These are phyloP conservation scores for Tor tambroides DNA, from an alignment of 2,113 vertebrate species.

Conservation along the genomic window DNA sequence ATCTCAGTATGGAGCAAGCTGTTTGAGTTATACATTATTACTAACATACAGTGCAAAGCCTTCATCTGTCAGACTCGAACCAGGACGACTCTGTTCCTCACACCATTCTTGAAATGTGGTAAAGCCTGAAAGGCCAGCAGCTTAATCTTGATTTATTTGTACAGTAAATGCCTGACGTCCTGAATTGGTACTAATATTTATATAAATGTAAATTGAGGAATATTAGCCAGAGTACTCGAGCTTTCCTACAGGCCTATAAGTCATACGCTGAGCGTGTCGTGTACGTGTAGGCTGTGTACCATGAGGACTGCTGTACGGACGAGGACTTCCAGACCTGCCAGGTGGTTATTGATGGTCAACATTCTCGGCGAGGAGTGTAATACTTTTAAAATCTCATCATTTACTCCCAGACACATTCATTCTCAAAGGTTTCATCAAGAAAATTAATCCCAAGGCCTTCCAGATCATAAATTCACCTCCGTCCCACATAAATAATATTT, in stretches of 20 bases:
- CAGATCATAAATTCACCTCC: conserved; percentile 55
- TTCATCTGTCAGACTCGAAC: conserved; percentile 44
- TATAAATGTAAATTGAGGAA: conserved; percentile 62
- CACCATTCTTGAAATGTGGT: neutral
- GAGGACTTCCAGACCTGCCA: conserved; percentile 40
- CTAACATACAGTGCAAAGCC: conserved; percentile 51
- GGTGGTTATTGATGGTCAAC: conserved; percentile 60
- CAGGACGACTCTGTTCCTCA: conserved; percentile 24
- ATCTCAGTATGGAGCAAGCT: conserved; percentile 39
- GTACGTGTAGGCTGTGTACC: neutral
- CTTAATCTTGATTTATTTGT: conserved; percentile 55
- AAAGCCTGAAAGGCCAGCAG: neutral
- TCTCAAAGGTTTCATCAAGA: conserved; percentile 57
- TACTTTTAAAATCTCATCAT: conserved; percentile 65
- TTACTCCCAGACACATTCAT: conserved; percentile 54
- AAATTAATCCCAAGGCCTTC: conserved; percentile 60
- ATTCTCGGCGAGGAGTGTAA: conserved; percentile 55
- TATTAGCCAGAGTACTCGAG: conserved; percentile 44
- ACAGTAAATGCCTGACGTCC: conserved; percentile 47
- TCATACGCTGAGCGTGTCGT: conserved; percentile 12
- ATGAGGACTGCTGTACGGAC: neutral
- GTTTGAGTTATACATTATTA: conserved; percentile 57
- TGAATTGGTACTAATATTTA: conserved; percentile 60
- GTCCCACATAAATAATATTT: conserved; percentile 53
- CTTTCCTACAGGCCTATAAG: conserved; percentile 40